A percentile compares a stretch with the other conserved stretches of the same genome.
Evolutionary conservation across 2,888 invertebrate species (phyloP).

Genomic region (Laspeyria flexula): DNA sequence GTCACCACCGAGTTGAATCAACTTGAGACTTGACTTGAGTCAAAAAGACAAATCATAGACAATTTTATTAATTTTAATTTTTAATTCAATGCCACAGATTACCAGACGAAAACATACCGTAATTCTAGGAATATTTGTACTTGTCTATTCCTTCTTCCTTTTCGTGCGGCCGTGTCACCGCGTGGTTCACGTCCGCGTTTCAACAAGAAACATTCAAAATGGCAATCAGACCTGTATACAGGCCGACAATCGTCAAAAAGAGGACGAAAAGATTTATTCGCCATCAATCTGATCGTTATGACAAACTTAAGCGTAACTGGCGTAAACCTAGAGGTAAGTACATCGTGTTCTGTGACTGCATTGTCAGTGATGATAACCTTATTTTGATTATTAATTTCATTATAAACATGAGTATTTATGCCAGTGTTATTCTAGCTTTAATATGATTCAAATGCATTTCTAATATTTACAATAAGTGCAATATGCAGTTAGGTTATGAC

Average conservation of each 20-base stretch:
- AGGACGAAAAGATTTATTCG: conserved; percentile 99
- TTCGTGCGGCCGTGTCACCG: conserved; percentile 85
- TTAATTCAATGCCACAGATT: conserved; percentile 12
- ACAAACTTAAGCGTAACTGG: conserved; percentile 98
- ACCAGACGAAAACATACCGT: conserved; percentile 57
- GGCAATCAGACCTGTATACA: conserved; percentile 96
- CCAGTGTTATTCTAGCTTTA: not conserved
- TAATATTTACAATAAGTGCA: not conserved
- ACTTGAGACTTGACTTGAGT: no score
- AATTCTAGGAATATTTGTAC: conserved; percentile 66
- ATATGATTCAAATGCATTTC: not conserved
- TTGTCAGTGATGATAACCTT: conserved; percentile 25
- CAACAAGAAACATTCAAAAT: conserved; percentile 86
- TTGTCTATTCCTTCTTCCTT: conserved; percentile 83
- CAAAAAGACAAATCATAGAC: conserved; percentile 22
- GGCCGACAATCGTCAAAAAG: conserved; percentile 97
- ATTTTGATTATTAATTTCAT: conserved; percentile 11
- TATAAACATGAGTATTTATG: not conserved
- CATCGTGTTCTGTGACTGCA: conserved; percentile 24
- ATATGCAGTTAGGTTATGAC: conserved; percentile 20
- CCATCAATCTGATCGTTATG: conserved; percentile 99
- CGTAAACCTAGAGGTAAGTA: conserved; percentile 96
- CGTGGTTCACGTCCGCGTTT: conserved; percentile 82
- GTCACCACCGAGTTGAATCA: no score
- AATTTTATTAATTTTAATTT: conserved; percentile 16